A percentile compares a stretch with the other conserved stretches of the same genome.
Evolutionary conservation across 2,888 invertebrate species (phyloP).

Genomic region (Heliconius erato): DNA sequence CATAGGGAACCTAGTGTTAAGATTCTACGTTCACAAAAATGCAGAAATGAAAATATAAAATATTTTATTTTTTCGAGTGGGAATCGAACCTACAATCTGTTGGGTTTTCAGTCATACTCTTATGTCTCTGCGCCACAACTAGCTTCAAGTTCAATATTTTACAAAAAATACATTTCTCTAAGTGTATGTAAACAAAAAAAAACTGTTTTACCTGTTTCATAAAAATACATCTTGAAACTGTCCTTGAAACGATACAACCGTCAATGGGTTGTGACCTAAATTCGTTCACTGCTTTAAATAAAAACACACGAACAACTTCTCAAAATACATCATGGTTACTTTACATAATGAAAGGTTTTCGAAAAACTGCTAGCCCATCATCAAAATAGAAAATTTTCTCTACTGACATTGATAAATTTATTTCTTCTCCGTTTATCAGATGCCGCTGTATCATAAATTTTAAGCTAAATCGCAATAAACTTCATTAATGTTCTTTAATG

Average conservation of each 20-base stretch:
- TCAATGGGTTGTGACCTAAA: slow-evolving; percentile 82
- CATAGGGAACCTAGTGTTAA: no score
- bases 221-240: slow-evolving; percentile 52
- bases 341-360: background rate
- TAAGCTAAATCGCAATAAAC: slow-evolving; percentile 69
- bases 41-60: no score
- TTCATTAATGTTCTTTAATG: slow-evolving; percentile 79
- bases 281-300: slow-evolving; percentile 56
- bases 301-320: background rate
- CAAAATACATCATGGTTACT: background rate
- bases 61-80: no score
- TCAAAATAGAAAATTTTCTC: background rate
- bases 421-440: slow-evolving; percentile 76
- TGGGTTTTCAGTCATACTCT: no score
- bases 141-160: background rate
- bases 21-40: no score
- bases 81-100: no score
- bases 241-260: slow-evolving; percentile 77
- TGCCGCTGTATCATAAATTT: slow-evolving; percentile 71
- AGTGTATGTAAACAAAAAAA: slow-evolving; percentile 49
- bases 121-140: no score
- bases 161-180: background rate
- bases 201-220: slow-evolving; percentile 50
- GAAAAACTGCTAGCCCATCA: background rate
- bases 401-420: slow-evolving; percentile 43